phyloP scores from a whole-genome alignment of 2,113 vertebrate species.

The Phylloscopus trochilus region DNA sequence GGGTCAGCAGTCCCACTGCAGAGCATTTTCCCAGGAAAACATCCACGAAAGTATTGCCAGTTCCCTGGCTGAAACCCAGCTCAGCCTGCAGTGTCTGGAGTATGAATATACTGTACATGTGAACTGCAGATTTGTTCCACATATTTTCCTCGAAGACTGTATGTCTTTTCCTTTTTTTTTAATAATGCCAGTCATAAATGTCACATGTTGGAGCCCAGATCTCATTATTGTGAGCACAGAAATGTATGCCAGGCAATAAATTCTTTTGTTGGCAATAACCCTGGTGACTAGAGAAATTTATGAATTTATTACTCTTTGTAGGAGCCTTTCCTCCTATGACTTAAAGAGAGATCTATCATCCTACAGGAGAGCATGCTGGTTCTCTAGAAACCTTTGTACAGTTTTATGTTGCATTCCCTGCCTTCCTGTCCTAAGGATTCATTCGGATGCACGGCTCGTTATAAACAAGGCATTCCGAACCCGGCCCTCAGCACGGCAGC shows the following conservation, averaged over 20 bases:
- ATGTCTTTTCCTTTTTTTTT: background rate
- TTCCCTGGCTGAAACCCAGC: background rate
- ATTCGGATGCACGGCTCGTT: background rate
- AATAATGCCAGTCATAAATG: slow-evolving; percentile 45
- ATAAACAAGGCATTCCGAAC: background rate
- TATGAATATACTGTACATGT: background rate
- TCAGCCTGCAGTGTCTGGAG: background rate
- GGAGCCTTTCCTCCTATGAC: slow-evolving; percentile 39
- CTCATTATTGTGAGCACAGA: slow-evolving; percentile 46
- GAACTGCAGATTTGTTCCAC: background rate
- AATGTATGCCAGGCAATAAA: slow-evolving; percentile 47
- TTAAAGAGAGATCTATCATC: slow-evolving; percentile 30
- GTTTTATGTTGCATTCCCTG: background rate
- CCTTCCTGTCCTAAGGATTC: background rate
- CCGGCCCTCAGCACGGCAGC: accelerated
- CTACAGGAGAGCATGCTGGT: slow-evolving; percentile 1
- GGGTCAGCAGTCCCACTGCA: background rate
- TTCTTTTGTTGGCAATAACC: slow-evolving; percentile 57
- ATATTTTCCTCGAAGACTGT: background rate
- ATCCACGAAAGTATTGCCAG: background rate
- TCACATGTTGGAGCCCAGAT: slow-evolving; percentile 29
- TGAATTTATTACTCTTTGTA: slow-evolving; percentile 54
- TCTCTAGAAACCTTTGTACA: background rate
- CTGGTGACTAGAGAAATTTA: slow-evolving; percentile 42
- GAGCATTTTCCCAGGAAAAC: background rate